Conservation (phyloP, 53 echinoderm and acorn worm genomes). For the Temnopleurus reevesii region DNA sequence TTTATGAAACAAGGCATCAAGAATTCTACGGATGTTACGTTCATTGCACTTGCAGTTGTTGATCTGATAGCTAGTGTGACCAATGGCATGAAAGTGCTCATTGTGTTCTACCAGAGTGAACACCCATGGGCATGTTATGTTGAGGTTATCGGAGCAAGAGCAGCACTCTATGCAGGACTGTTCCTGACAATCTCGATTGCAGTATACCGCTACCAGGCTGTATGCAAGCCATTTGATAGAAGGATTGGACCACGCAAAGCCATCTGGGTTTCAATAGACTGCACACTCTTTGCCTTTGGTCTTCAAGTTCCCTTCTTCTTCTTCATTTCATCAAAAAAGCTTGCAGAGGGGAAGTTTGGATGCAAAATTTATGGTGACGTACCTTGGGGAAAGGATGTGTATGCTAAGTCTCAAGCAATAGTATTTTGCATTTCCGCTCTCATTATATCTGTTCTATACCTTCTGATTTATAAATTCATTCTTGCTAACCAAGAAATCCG, state of each 20-base stretch:
- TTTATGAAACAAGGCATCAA: not conserved
- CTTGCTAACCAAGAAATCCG: slow-evolving; percentile 9
- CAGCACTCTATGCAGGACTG: slow-evolving; percentile 29
- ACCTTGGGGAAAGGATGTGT: not conserved
- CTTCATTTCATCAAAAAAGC: not conserved
- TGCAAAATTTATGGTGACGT: slow-evolving; percentile 20
- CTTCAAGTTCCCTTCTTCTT: slow-evolving; percentile 35
- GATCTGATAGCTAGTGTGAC: slow-evolving; percentile 4
- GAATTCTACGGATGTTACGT: slow-evolving; percentile 28
- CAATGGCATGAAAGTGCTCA: not conserved
- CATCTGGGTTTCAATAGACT: not conserved
- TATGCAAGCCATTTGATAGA: not conserved
- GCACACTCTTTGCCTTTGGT: not conserved
- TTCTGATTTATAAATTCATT: slow-evolving; percentile 14
- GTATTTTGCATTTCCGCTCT: not conserved
- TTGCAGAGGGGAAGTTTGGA: not conserved
- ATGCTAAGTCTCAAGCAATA: not conserved
- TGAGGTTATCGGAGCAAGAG: slow-evolving; percentile 15
- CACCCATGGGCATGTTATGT: slow-evolving; percentile 28
- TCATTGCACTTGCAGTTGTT: slow-evolving; percentile 32
- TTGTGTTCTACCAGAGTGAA: slow-evolving; percentile 9
- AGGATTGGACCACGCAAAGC: slow-evolving; percentile 4
- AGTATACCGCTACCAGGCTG: slow-evolving; percentile 31
- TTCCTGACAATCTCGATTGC: slow-evolving; percentile 14
- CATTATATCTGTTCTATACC: not conserved